phyloP scores from a whole-genome alignment of 1,140 invertebrate genomes.

The Branchinecta lindahli region DNA sequence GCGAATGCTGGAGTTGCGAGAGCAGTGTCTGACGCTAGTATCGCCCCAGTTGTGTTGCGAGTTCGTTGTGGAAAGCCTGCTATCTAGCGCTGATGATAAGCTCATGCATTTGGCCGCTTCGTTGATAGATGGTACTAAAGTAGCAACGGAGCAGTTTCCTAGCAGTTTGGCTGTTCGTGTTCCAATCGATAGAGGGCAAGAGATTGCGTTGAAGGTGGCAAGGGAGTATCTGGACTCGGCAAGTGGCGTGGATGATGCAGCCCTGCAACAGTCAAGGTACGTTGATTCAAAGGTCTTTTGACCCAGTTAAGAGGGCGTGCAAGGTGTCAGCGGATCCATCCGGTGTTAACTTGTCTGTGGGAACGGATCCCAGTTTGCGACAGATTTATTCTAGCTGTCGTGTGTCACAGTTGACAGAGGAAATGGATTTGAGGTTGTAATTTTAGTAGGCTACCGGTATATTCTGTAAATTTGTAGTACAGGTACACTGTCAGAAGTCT shows the following conservation, averaged over 20 bases:
- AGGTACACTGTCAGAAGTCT: too few relatives aligned
- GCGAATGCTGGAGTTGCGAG: constrained; percentile 42
- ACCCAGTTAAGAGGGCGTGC: too few relatives aligned
- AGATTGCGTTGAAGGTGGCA: constrained; percentile 42
- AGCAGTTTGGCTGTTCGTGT: constrained; percentile 37
- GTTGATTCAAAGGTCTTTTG: background rate
- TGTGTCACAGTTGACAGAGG: too few relatives aligned
- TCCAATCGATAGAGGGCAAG: constrained; percentile 37
- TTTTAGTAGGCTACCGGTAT: too few relatives aligned
- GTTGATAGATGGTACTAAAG: constrained; percentile 30
- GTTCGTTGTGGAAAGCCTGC: constrained; percentile 35
- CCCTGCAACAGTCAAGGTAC: constrained; percentile 34
- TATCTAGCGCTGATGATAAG: constrained; percentile 34
- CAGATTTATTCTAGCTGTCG: too few relatives aligned
- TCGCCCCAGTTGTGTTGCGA: constrained; percentile 32
- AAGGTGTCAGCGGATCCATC: too few relatives aligned
- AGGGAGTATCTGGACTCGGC: constrained; percentile 50
- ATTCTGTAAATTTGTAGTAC: too few relatives aligned
- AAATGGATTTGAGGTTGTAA: too few relatives aligned
- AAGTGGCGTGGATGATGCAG: constrained; percentile 40
- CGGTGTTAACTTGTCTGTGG: too few relatives aligned
- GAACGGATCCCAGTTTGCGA: too few relatives aligned
- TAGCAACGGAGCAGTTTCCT: constrained; percentile 23
- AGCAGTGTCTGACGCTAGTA: constrained; percentile 37
- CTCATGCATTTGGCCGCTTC: constrained; percentile 34